phyloP scores from a whole-genome alignment of 2,888 invertebrate genomes.

The Xylota sylvarum region DNA sequence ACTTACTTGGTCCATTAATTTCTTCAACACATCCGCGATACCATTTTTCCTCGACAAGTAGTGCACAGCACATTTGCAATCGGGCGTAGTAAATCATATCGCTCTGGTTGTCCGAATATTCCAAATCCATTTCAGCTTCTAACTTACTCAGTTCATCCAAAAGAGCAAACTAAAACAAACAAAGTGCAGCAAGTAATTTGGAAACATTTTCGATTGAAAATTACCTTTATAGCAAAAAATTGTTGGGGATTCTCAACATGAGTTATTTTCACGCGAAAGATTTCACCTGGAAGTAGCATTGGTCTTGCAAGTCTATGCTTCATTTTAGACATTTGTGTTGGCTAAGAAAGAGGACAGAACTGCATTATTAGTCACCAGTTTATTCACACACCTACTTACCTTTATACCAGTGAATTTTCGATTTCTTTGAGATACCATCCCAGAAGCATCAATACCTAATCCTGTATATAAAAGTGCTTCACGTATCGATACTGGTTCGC shows the following conservation, averaged over 20 bases:
- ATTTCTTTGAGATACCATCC: constrained; percentile 13
- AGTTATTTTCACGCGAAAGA: constrained; percentile 86
- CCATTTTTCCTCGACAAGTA: constrained; percentile 80
- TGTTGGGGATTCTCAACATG: constrained; percentile 88
- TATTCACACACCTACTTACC: constrained; percentile 13
- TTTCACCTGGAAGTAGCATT: constrained; percentile 78
- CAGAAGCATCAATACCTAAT: constrained; percentile 78
- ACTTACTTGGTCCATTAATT: constrained; percentile 79
- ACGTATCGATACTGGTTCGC: constrained; percentile 83
- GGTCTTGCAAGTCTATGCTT: constrained; percentile 78
- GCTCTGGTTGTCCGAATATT: constrained; percentile 43
- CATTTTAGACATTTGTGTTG: constrained; percentile 76
- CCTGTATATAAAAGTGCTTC: constrained; percentile 84
- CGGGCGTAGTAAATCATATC: constrained; percentile 81
- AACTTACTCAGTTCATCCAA: constrained; percentile 31
- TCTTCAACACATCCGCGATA: constrained; percentile 81
- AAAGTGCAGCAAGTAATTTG: background rate
- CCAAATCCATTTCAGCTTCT: constrained; percentile 42
- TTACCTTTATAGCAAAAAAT: constrained; percentile 89
- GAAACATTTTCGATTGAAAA: constrained; percentile 10
- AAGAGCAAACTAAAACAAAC: constrained; percentile 38
- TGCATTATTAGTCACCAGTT: background rate
- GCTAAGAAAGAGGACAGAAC: constrained; percentile 57
- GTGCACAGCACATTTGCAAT: constrained; percentile 80
- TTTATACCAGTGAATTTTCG: constrained; percentile 33